Evolutionary conservation across 2,888 invertebrate species (phyloP), one percentile per base, ranked within the genome.

Genomic region (Stegana nigrithorax): DNA sequence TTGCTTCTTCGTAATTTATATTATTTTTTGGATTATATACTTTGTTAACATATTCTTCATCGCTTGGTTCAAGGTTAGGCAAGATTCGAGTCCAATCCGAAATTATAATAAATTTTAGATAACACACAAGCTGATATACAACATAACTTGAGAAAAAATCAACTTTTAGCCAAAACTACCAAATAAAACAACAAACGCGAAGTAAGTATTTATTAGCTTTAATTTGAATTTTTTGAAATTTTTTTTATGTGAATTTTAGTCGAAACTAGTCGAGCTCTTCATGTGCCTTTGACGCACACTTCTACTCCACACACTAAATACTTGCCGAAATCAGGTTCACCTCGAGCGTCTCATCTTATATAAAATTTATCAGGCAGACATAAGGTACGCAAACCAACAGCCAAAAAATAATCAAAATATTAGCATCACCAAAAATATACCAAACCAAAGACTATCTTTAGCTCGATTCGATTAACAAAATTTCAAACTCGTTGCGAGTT

Each of bases 331-430:
- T 79, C 82, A 81, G 67, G 82, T 81, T 82, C 74, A 79, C 80
- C 82, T 81, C 82, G 79, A 78, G 70, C 70, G 67, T 75, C 71
- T 71, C 72, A 77, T 73, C 74, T 75, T 73, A 39, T 73, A 78
- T 73, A 78, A 74, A 78, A 78, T 77, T 75, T 75, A 77, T 75
- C 76, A 78, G 75, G n/a, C n/a, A n/a, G n/a, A n/a, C n/a, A n/a
- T n/a, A n/a, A n/a, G n/a, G n/a, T 64, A 69, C 65, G 71, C 73
- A 67, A 74, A 71, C 74, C 77, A 73, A 76, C 78, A 78, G 72
- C 66, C 68, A 61, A 65, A 67, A 70, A 73, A 27, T 10, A 29
- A 29, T 29, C n/a, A 27, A 14, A 32, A 29, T 53, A 17, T 6
- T 12, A 17, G 57, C 65, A 60, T 44, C 32, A 42, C 53, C 36